Evolutionary conservation across 2,888 invertebrate species (phyloP), one percentile per base, ranked within the genome.

Genomic region (Melieria crassipennis): DNA sequence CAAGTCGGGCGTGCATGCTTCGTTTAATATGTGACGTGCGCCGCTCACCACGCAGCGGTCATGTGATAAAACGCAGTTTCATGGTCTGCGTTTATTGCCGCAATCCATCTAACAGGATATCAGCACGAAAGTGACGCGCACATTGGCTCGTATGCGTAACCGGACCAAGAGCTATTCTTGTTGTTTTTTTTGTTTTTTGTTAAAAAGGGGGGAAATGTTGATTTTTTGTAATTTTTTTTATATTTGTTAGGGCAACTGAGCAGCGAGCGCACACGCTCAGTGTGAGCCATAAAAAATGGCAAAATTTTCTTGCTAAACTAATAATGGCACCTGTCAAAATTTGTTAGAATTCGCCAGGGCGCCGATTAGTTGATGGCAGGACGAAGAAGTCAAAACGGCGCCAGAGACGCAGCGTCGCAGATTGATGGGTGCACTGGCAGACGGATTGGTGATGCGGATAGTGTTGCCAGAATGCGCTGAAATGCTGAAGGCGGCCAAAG

Each of bases 241-340:
- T 2, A 30, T 30, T 30, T 30, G 2, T 30, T 7, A 6, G 50
- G 3, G 52, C 5, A 61, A 45, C 43, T n/a, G 43, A 45, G 46
- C 70, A 73, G 70, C 72, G 16, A 72, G 64, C 30, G 62, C 62
- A 66, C 72, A 73, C 73, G 69, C 73, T 71, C 73, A 73, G 71
- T 71, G 47, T 64, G 64, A 75, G 75, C 72, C 65, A 71, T 72
- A 73, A 70, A 75, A 73, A 75, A 30, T 73, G 76, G 77, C 30
- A 30, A 80, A 79, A 77, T 80, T 76, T 76, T 78, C 77, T 80
- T 83, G 82, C 82, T 82, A 82, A 83, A 83, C 83, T 83, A 83
- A 83, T 83, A 83, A 83, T 82, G 82, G 81, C 83, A 83, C 81
- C 82, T 83, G 83, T 83, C 83, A 83, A 83, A 83, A 83, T 82